These are phyloP conservation scores for Menidia beryllina DNA, from an alignment of 2,113 vertebrate species.

Conservation along the genomic window DNA sequence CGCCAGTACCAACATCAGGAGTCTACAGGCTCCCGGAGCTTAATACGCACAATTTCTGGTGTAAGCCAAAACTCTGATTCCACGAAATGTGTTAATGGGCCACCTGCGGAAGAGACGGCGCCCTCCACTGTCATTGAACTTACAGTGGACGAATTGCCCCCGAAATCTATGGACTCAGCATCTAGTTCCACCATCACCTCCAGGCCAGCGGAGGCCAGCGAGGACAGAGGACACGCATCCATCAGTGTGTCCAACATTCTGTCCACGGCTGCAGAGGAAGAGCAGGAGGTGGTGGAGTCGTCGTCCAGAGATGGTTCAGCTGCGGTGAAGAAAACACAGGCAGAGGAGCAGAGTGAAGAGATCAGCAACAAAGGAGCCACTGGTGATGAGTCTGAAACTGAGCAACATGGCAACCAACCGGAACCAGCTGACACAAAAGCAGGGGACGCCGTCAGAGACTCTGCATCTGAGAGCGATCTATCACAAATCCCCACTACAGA, in stretches of 20 bases:
- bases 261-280: conserved; percentile 58
- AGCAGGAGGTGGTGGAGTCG: conserved; percentile 21
- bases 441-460: conserved; percentile 28
- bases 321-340: too few species aligned
- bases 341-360: conserved; percentile 26
- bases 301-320: conserved; percentile 5
- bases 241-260: conserved; percentile 79
- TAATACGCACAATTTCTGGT: conserved; percentile 83
- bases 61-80: conserved; percentile 75
- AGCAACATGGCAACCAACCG: background rate
- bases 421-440: conserved; percentile 2
- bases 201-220: conserved; percentile 29
- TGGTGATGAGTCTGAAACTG: background rate
- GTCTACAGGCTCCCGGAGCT: conserved; percentile 72
- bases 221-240: conserved; percentile 41
- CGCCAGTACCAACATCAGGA: conserved; percentile 87
- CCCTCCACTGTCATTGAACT: conserved; percentile 81
- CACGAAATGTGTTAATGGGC: conserved; percentile 62
- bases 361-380: background rate
- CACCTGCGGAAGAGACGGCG: conserved; percentile 62
- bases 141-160: conserved; percentile 58
- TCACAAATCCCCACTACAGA: conserved; percentile 14
- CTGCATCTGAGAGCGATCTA: conserved; percentile 11
- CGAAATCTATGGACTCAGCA: conserved; percentile 28
- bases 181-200: conserved; percentile 41